Conservation (phyloP, 2,797 vertebrate genomes). For the Enteromius paludinosus region DNA sequence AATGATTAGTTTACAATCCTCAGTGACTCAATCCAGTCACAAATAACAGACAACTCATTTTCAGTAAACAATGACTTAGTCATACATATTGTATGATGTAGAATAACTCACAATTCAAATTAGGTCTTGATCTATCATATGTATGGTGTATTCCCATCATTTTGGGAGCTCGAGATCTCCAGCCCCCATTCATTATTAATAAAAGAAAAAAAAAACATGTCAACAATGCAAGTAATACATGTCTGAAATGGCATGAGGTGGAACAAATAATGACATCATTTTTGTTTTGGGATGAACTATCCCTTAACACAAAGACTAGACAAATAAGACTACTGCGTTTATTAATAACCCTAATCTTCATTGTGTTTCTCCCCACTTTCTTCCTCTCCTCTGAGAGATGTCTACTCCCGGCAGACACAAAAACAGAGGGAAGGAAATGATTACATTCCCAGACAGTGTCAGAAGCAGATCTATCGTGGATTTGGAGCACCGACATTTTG, state of each 20-base stretch:
- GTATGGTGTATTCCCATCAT: not conserved
- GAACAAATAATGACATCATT: not conserved
- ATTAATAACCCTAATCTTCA: constrained; percentile 64
- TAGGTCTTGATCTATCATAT: not conserved
- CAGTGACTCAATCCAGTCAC: not conserved
- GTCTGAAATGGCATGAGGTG: not conserved
- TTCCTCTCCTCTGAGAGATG: constrained; percentile 26
- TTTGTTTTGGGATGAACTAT: not conserved
- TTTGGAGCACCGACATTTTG: constrained; percentile 47
- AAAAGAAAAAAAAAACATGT: too few species aligned
- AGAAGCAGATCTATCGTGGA: constrained; percentile 58
- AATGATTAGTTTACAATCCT: not conserved
- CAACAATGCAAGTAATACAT: not conserved
- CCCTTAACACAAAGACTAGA: constrained; percentile 24
- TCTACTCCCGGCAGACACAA: constrained; percentile 36
- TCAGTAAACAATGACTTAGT: not conserved
- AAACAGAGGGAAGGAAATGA: constrained; percentile 62
- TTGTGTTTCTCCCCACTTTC: constrained; percentile 27
- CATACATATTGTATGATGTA: not conserved
- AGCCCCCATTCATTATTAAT: too few species aligned
- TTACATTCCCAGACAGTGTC: constrained; percentile 55
- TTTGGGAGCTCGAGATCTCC: not conserved
- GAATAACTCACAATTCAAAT: not conserved
- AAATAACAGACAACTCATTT: not conserved
- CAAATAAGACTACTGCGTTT: constrained; percentile 50